phyloP scores from a whole-genome alignment of 2,113 vertebrate genomes.

The Amia ocellicauda region DNA sequence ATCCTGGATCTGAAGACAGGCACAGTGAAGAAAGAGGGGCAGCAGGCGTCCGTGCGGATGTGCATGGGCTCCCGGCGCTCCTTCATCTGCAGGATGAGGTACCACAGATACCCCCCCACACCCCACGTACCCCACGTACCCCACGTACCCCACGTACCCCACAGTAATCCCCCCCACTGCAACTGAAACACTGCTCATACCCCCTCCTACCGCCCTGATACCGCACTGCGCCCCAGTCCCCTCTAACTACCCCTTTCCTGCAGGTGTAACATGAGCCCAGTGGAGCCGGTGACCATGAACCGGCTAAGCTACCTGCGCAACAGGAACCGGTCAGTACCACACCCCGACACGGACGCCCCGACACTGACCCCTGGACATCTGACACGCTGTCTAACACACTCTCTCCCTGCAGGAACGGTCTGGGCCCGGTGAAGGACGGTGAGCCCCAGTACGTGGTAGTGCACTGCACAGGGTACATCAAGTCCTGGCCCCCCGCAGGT shows the following conservation, averaged over 20 bases:
- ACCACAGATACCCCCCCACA: too few relatives aligned
- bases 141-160: too few relatives aligned
- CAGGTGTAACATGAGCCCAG: slow-evolving; percentile 80
- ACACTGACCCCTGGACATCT: too few relatives aligned
- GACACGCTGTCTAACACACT: neutral
- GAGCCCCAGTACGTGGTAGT: slow-evolving; percentile 91
- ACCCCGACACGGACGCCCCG: too few relatives aligned
- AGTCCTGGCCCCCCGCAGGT: slow-evolving; percentile 97
- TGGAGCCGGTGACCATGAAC: slow-evolving; percentile 82
- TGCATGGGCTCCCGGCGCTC: slow-evolving; percentile 91
- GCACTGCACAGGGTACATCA: slow-evolving; percentile 96
- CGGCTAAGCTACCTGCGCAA: slow-evolving; percentile 84
- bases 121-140: too few relatives aligned
- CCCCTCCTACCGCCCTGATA: too few relatives aligned
- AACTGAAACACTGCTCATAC: too few relatives aligned
- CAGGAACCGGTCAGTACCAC: slow-evolving; percentile 24
- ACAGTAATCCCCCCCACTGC: too few relatives aligned
- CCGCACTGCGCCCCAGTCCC: neutral
- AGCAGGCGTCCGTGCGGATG: slow-evolving; percentile 91
- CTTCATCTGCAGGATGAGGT: slow-evolving; percentile 99
- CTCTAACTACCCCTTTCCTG: neutral
- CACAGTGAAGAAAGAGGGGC: slow-evolving; percentile 95
- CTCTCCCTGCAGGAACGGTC: slow-evolving; percentile 67
- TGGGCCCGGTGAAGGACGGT: slow-evolving; percentile 85
- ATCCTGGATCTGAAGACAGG: slow-evolving; percentile 95